Base-by-base conservation (phyloP, 2,113 vertebrate genomes). In the Ursus arctos region DNA sequence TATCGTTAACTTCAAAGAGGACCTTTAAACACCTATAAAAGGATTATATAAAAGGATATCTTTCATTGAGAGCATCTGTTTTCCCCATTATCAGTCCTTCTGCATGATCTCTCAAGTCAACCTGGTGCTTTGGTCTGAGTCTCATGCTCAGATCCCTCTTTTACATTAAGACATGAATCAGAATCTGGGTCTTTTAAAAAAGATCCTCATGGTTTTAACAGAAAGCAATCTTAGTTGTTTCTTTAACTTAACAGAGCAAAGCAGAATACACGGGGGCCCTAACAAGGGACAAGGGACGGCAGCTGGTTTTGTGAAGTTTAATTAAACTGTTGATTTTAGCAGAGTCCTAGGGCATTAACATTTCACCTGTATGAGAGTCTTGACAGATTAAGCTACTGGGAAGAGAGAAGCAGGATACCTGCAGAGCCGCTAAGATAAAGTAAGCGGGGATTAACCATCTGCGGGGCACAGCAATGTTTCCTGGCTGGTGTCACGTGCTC, bases 51-150 rank as follows among this genome's bases (percentile, higher is more conserved):
- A 57, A 94, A 83, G 28, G 22, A 5, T 26, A 24, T 4, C 0
- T 57, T 82, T 95, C 89, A 89, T 19, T 57, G 63, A 94, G 59
- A 74, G 81, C 69, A 79, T 81, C 65, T 55, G 77, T 92, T 74
- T 86, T 55, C 19, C 19, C 86, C 43, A 31, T 22, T 55, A 67
- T 40, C 4, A 2, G 40, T 26, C 77, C 67, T 72, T 82, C 47
- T 59, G 51, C 36, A 26, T 21, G 21, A 59, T 43, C 53, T 61
- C 15, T 47, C 16, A 81, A n/a, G 14, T 43, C 8, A 31, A 40
- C 28, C 13, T 49, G 71, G 57, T 28, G 36, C 74, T 80, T 63
- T 76, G 81, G 69, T 74, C 28, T 83, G 18, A 72, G 55, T 28
- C 57, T 89, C 67, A 55, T 3, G 28, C 31, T 74, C 36, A 59